Conservation (phyloP, 2,888 invertebrate genomes). For the Coremacera marginata region DNA sequence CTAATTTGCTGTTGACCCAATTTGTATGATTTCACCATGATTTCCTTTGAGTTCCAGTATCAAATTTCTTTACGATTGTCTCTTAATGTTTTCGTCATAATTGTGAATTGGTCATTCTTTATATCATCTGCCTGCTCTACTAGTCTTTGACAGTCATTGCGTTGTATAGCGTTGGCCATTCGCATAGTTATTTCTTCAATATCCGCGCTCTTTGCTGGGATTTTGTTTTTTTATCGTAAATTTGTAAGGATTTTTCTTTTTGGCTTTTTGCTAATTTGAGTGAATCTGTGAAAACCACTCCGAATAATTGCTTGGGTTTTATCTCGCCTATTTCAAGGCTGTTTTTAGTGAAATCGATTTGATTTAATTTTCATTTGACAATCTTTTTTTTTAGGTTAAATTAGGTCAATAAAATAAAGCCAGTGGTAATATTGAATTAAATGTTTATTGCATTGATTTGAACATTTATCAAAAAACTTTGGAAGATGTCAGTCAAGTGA, state of each 20-base stretch:
- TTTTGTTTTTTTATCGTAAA: neutral
- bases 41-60: neutral
- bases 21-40: neutral
- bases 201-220: neutral
- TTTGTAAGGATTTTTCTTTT: neutral
- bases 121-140: no score
- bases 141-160: no score
- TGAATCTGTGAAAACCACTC: neutral
- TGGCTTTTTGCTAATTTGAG: neutral
- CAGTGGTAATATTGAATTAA: no score
- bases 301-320: neutral
- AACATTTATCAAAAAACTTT: no score
- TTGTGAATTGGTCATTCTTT: no score
- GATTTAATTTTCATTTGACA: neutral
- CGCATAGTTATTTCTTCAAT: conserved; percentile 16
- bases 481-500: no score
- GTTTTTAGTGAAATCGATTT: no score
- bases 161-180: neutral
- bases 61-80: neutral
- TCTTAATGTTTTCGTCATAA: neutral
- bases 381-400: neutral
- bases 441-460: no score
- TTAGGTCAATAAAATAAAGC: no score
- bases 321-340: neutral
- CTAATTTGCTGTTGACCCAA: neutral